Evolutionary conservation across 1,140 invertebrate species (phyloP), one percentile per base, ranked within the genome.

Genomic region (Bombus confusus): DNA sequence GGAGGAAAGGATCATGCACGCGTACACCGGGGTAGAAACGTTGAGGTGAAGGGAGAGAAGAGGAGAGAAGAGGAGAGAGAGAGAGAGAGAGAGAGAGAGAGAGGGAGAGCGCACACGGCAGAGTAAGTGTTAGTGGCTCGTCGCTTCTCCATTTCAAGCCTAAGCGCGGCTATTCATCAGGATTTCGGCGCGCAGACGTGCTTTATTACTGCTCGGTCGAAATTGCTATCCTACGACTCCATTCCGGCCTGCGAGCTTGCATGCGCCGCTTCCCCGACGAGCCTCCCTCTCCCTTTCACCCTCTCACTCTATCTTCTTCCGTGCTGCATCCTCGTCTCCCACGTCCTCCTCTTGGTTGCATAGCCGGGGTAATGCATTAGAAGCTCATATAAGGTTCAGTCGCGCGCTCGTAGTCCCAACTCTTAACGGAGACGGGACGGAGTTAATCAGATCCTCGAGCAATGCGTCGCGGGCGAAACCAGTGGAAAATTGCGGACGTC

Each of bases 141-240:
- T 94, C 93, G 94, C 93, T 95, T 95, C 94, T 95, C 94, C 94
- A 95, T 95, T 95, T 95, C 94, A 93, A 95, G 94, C 94, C 94
- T 95, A 95, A 95, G 95, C 95, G 94, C 93, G 93, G 93, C 95
- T 93, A 95, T 95, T 95, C 94, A 94, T 95, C 95, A 95, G 95
- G 95, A 95, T 95, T 95, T 95, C 94, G 94, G 94, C 94, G 94
- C 93, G 94, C 93, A 95, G 95, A 95, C 95, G 94, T 95, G 94
- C 95, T 95, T 95, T 95, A 95, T 95, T 95, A 95, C 94, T 92
- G 93, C 91, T 94, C 93, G 92, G 93, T 94, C 92, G 94, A 95
- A 95, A 95, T 95, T 95, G 95, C 95, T 95, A 95, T 95, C 94
- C 95, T 95, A 95, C 94, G 94, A 95, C 95, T 95, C 95, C 95